Percentiles rank a stretch among this genome's conserved stretches.
Evolutionary conservation across 2,113 vertebrate genomes (phyloP).

Genomic region (Corythaixoides concolor): DNA sequence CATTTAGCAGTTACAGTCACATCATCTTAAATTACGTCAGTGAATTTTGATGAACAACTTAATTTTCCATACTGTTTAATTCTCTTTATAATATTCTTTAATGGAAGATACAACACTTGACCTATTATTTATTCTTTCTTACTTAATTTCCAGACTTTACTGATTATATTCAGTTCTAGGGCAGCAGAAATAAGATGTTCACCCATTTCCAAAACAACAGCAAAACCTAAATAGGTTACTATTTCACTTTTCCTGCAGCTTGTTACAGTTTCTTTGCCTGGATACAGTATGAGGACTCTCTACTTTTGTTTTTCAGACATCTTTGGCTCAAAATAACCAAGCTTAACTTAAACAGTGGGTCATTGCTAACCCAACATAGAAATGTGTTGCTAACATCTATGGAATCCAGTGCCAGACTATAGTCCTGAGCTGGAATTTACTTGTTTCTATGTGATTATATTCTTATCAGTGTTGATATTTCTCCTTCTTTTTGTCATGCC

Average conservation of each 20-base stretch:
- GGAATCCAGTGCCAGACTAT: not conserved
- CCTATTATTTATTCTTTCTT: not conserved
- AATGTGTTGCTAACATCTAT: not conserved
- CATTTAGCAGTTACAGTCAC: not conserved
- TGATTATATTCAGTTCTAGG: not conserved
- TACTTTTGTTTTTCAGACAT: not conserved
- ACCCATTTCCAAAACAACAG: not conserved
- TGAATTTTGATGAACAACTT: not conserved
- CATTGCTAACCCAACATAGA: not conserved
- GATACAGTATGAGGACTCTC: not conserved
- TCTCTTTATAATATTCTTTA: not conserved
- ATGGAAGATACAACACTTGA: not conserved
- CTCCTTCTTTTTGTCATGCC: not conserved
- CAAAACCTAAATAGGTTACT: not conserved
- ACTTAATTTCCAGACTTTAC: not conserved
- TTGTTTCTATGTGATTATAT: not conserved
- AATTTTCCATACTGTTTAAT: not conserved
- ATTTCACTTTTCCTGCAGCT: not conserved
- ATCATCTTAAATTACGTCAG: not conserved
- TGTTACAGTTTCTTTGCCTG: not conserved
- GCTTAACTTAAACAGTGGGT: not conserved
- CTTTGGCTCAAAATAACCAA: not conserved
- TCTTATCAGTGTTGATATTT: not conserved
- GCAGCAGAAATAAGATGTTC: not conserved
- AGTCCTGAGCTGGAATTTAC: not conserved